Conservation (phyloP, 2,888 invertebrate genomes). For the Cepaea hortensis region DNA sequence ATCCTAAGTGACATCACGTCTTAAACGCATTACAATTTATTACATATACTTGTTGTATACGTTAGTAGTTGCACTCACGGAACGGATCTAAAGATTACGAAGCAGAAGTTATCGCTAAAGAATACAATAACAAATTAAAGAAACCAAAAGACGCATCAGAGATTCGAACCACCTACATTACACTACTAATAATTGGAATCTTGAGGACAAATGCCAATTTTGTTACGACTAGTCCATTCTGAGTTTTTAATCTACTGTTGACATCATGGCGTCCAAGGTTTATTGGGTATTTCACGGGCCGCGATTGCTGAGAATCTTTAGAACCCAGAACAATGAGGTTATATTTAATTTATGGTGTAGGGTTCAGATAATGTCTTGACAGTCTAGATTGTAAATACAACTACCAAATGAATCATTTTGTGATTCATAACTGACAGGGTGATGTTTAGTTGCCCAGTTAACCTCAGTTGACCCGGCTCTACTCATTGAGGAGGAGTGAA, state of each 20-base stretch:
- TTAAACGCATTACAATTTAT: too few species aligned
- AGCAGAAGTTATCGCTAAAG: background rate
- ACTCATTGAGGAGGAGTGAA: too few species aligned
- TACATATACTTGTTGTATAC: too few species aligned
- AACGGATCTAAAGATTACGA: background rate
- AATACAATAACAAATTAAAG: background rate
- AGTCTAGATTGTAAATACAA: too few species aligned
- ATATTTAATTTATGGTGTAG: background rate
- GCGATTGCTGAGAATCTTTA: conserved; percentile 47
- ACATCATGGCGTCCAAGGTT: conserved; percentile 39
- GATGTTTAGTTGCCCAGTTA: too few species aligned
- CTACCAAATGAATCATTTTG: too few species aligned
- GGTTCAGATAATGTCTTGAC: background rate
- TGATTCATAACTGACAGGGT: too few species aligned
- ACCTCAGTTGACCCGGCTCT: too few species aligned
- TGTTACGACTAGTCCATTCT: background rate
- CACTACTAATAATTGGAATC: background rate
- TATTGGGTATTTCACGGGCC: conserved; percentile 45
- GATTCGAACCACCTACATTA: background rate
- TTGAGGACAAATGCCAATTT: background rate
- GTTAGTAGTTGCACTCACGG: too few species aligned
- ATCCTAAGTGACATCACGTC: too few species aligned
- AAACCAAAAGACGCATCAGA: background rate
- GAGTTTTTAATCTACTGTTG: conserved; percentile 5
- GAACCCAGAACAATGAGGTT: conserved; percentile 33